These are phyloP conservation scores for Macrobrachium nipponense DNA, from an alignment of 1,140 invertebrate genomes.

Conservation along the genomic window DNA sequence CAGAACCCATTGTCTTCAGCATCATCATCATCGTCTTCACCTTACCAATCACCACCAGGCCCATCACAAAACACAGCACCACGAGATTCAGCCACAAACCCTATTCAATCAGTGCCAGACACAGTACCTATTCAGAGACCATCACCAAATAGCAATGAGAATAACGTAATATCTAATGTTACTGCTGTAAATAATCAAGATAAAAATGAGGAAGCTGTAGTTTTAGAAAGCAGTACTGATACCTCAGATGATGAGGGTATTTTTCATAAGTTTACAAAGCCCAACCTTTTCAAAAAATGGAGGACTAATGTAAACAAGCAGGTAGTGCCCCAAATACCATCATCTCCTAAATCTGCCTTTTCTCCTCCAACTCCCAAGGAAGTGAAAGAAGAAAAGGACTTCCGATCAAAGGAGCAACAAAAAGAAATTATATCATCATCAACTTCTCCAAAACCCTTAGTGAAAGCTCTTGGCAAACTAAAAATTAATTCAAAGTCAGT, in stretches of 20 bases:
- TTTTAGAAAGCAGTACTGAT: constrained; percentile 29
- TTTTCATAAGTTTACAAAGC: constrained; percentile 50
- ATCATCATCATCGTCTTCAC: constrained; percentile 10
- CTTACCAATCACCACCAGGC: constrained; percentile 13
- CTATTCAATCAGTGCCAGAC: constrained; percentile 8
- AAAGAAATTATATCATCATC: constrained; percentile 18
- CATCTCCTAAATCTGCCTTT: constrained; percentile 42
- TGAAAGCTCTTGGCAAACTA: constrained; percentile 44
- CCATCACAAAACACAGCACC: background rate
- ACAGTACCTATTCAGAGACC: constrained; percentile 2
- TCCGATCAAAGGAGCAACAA: background rate
- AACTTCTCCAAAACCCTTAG: constrained; percentile 51
- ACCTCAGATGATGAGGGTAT: constrained; percentile 55
- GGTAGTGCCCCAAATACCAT: constrained; percentile 2
- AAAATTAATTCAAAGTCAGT: constrained; percentile 47
- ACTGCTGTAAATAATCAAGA: background rate
- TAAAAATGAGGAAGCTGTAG: constrained; percentile 15
- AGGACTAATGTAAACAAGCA: constrained; percentile 33
- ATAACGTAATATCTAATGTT: background rate
- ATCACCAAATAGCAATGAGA: background rate
- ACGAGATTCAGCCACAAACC: background rate
- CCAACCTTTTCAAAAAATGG: constrained; percentile 46
- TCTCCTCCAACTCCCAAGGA: constrained; percentile 27
- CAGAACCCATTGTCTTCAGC: background rate
- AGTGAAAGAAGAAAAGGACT: constrained; percentile 21